A percentile compares a stretch with the other conserved stretches of the same genome.
phyloP scores from a whole-genome alignment of 2,888 invertebrate species.

The Polietes domitor region DNA sequence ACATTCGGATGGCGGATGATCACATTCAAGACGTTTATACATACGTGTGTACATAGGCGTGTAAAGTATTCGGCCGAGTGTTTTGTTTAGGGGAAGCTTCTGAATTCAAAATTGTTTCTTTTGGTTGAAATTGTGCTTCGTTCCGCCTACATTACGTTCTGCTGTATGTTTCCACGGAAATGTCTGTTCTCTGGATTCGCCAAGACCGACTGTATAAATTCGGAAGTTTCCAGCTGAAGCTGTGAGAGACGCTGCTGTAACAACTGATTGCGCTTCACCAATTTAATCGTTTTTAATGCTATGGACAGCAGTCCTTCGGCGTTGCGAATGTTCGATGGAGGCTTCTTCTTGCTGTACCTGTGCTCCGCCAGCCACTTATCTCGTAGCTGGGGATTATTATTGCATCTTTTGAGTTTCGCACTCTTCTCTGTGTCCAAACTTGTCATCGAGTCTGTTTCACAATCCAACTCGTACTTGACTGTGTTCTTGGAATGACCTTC shows the following conservation, averaged over 20 bases:
- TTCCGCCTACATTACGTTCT: conserved; percentile 49
- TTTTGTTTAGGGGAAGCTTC: background rate
- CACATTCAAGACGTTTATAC: background rate
- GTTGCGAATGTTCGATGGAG: conserved; percentile 51
- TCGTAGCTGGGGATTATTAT: conserved; percentile 44
- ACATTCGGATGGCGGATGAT: too few species aligned
- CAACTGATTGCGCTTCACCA: conserved; percentile 84
- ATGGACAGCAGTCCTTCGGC: conserved; percentile 83
- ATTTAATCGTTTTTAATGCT: conserved; percentile 84
- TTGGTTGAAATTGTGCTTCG: conserved; percentile 25
- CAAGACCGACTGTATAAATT: conserved; percentile 84
- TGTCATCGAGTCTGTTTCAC: conserved; percentile 48
- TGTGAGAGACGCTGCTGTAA: conserved; percentile 84
- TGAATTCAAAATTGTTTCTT: background rate
- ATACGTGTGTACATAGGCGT: background rate
- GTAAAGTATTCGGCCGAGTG: background rate
- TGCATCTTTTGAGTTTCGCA: conserved; percentile 46
- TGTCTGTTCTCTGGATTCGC: conserved; percentile 81
- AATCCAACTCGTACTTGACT: conserved; percentile 51
- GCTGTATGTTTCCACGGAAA: conserved; percentile 73
- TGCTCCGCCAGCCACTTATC: conserved; percentile 52
- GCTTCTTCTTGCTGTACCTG: conserved; percentile 34
- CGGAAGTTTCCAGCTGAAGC: conserved; percentile 84
- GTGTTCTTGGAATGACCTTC: conserved; percentile 44
- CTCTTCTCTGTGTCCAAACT: conserved; percentile 55